Evolutionary conservation across 2,888 invertebrate genomes (phyloP).

Genomic region (Dicycla oo): DNA sequence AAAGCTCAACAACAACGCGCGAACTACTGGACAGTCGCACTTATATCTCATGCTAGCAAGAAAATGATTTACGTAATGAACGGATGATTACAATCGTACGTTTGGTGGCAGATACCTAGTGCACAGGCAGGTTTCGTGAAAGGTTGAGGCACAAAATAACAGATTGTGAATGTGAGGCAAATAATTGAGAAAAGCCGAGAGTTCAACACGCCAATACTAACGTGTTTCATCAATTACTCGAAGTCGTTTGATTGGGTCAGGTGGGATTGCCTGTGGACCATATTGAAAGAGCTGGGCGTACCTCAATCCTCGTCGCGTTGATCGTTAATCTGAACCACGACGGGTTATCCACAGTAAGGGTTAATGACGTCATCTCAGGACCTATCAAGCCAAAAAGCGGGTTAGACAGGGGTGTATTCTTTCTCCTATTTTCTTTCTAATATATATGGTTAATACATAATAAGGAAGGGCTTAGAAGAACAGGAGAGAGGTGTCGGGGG

Average conservation of each 20-base stretch:
- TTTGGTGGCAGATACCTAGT: neutral
- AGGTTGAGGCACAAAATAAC: neutral
- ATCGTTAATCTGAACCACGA: too few species aligned
- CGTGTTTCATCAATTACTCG: neutral
- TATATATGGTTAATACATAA: too few species aligned
- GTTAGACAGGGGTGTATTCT: too few species aligned
- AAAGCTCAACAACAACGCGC: neutral
- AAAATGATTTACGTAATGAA: neutral
- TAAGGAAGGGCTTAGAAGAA: too few species aligned
- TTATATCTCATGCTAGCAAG: neutral
- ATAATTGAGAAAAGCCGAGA: neutral
- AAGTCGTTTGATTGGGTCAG: neutral
- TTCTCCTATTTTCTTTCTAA: too few species aligned
- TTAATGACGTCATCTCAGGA: too few species aligned
- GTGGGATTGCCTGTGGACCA: too few species aligned
- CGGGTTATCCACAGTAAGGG: too few species aligned
- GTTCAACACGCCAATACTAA: neutral
- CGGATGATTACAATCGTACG: neutral
- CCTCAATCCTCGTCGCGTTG: too few species aligned
- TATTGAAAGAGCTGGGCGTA: too few species aligned
- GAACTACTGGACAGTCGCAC: neutral
- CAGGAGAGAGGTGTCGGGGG: too few species aligned
- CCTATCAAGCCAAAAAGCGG: too few species aligned
- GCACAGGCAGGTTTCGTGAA: neutral
- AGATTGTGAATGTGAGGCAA: slow-evolving; percentile 1